These are phyloP conservation scores for Halcyon senegalensis DNA, from an alignment of 2,113 vertebrate species.

Conservation along the genomic window DNA sequence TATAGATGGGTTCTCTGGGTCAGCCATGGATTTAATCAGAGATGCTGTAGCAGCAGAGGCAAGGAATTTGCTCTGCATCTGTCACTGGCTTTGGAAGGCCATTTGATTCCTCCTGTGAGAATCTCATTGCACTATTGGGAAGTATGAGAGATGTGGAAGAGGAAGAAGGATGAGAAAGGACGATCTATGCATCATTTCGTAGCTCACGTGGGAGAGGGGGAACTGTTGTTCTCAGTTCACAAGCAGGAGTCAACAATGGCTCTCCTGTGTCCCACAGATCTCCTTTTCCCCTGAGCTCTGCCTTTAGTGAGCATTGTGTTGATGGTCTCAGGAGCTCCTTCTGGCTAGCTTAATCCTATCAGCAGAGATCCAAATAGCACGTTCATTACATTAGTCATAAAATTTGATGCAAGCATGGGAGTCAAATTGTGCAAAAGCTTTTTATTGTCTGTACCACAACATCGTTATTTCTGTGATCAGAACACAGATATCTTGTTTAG, in stretches of 20 bases:
- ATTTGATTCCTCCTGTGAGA: not conserved
- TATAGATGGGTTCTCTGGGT: not conserved
- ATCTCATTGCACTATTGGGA: not conserved
- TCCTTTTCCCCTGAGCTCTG: not conserved
- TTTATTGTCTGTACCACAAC: not conserved
- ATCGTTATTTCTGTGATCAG: not conserved
- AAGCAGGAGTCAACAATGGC: rapidly evolving
- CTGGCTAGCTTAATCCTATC: not conserved
- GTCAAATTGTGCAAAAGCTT: not conserved
- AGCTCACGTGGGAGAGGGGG: not conserved
- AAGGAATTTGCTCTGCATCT: not conserved
- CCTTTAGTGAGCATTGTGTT: not conserved
- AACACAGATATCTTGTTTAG: not conserved
- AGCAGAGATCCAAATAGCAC: not conserved
- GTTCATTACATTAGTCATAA: not conserved
- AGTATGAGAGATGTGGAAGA: not conserved
- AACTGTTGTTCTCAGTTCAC: not conserved
- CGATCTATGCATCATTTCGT: not conserved
- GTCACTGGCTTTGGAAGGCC: not conserved
- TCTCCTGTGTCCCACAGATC: not conserved
- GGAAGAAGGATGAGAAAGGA: not conserved
- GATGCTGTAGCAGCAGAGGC: not conserved
- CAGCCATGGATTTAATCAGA: not conserved
- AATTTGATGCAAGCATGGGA: not conserved
- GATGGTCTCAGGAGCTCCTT: not conserved